Conservation (phyloP, 2,888 invertebrate genomes). For the Drosophila algonquin region DNA sequence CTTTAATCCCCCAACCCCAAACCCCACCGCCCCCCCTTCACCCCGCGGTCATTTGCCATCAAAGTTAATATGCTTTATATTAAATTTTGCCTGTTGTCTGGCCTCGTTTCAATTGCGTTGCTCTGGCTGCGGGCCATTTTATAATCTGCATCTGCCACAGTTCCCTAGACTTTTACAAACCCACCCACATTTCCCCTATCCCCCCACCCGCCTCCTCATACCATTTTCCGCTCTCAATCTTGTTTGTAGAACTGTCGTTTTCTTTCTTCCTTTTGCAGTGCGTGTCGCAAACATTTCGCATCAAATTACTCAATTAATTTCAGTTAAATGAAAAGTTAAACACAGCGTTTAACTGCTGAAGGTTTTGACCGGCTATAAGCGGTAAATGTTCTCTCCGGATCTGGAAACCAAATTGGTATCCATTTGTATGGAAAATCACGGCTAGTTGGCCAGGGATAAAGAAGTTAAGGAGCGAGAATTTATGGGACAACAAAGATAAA, state of each 20-base stretch:
- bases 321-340: constrained; percentile 58
- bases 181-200: background rate
- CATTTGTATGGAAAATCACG: constrained; percentile 20
- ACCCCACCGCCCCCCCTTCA: background rate
- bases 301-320: constrained; percentile 78
- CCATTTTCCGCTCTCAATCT: constrained; percentile 1
- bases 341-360: constrained; percentile 20
- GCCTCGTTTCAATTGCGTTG: constrained; percentile 30
- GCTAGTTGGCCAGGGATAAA: constrained; percentile 10
- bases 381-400: constrained; percentile 22
- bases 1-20: background rate
- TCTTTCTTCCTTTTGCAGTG: constrained; percentile 28
- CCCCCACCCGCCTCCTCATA: too few relatives aligned
- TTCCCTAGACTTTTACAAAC: constrained; percentile 34
- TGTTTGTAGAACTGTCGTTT: constrained; percentile 50
- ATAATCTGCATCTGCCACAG: constrained; percentile 72
- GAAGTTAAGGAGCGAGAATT: constrained; percentile 6
- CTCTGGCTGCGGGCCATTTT: constrained; percentile 47
- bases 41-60: constrained; percentile 71
- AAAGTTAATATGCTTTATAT: constrained; percentile 77
- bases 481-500: constrained; percentile 8
- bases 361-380: background rate
- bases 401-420: constrained; percentile 8
- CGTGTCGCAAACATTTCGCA: constrained; percentile 54
- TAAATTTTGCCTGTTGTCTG: constrained; percentile 63